Evolutionary conservation across 2,888 invertebrate species (phyloP).

Genomic region (Scaptomyza flava): DNA sequence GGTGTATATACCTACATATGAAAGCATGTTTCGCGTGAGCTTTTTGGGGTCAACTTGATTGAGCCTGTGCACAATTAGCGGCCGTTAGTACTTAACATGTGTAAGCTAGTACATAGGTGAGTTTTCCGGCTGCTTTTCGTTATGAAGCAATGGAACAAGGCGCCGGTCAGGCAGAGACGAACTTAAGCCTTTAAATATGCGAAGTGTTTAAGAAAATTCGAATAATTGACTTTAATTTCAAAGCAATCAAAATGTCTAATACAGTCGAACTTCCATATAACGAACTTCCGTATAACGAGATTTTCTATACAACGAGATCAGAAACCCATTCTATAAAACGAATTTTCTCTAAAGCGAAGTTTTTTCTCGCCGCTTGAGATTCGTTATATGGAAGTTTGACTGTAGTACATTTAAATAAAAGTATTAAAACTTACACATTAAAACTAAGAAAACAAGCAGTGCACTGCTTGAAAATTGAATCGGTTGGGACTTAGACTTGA

Average conservation of each 20-base stretch:
- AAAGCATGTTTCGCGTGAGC: constrained; percentile 46
- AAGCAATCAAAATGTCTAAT: neutral
- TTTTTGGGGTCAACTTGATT: constrained; percentile 64
- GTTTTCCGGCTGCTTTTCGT: constrained; percentile 25
- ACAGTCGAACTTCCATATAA: too few species aligned
- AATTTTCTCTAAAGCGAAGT: too few species aligned
- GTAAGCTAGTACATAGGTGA: constrained; percentile 61
- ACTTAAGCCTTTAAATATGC: neutral
- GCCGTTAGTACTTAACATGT: constrained; percentile 61
- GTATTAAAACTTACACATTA: too few species aligned
- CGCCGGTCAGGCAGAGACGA: neutral
- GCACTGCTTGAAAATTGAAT: too few species aligned
- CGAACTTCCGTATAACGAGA: too few species aligned
- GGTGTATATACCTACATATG: constrained; percentile 11
- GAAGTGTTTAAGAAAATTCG: neutral
- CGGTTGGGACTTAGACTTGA: too few species aligned
- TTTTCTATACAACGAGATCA: too few species aligned
- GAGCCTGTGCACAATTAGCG: constrained; percentile 67
- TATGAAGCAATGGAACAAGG: neutral
- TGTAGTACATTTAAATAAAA: too few species aligned
- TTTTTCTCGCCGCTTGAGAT: too few species aligned
- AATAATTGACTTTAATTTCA: neutral
- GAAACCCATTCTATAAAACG: too few species aligned
- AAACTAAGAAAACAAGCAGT: too few species aligned
- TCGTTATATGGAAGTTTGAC: too few species aligned